Conservation (phyloP, 2,888 invertebrate genomes). For the Nomada hirtipes region DNA sequence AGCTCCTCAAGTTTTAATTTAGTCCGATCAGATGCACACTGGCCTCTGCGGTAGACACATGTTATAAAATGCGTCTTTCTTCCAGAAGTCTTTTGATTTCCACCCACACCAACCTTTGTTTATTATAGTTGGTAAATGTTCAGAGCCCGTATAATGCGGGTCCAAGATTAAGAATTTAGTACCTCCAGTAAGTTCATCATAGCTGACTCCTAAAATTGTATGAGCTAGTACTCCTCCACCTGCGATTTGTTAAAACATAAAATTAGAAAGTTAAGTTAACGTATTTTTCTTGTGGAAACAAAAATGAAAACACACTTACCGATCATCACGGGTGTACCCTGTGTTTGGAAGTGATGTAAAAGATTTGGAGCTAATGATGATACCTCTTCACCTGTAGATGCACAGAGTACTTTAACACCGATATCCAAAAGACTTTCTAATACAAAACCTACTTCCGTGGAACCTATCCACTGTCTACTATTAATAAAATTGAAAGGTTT, state of each 20-base stretch:
- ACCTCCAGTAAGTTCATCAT: conserved; percentile 91
- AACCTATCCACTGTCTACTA: conserved; percentile 98
- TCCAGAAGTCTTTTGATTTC: conserved; percentile 98
- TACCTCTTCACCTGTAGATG: conserved; percentile 94
- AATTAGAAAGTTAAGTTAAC: not conserved
- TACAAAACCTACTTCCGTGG: conserved; percentile 97
- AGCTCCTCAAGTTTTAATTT: conserved; percentile 6
- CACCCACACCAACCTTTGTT: conserved; percentile 98
- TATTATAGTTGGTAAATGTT: conserved; percentile 90
- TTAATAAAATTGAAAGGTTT: conserved; percentile 95
- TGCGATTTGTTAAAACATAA: conserved; percentile 77
- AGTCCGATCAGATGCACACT: conserved; percentile 55
- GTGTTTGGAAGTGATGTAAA: conserved; percentile 94
- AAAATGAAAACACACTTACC: conserved; percentile 86
- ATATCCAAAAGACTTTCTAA: conserved; percentile 92
- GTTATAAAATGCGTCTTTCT: conserved; percentile 97
- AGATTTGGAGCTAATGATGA: conserved; percentile 92
- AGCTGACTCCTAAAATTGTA: conserved; percentile 98
- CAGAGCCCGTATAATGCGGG: conserved; percentile 97
- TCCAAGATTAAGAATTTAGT: conserved; percentile 97
- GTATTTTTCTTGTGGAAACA: not conserved
- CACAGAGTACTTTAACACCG: conserved; percentile 92
- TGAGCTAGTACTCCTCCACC: conserved; percentile 99
- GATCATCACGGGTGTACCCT: conserved; percentile 99
- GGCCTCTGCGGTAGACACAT: conserved; percentile 95